These are phyloP conservation scores for Phyllotis vaccarum DNA, from an alignment of 2,797 vertebrate species.

Conservation along the genomic window DNA sequence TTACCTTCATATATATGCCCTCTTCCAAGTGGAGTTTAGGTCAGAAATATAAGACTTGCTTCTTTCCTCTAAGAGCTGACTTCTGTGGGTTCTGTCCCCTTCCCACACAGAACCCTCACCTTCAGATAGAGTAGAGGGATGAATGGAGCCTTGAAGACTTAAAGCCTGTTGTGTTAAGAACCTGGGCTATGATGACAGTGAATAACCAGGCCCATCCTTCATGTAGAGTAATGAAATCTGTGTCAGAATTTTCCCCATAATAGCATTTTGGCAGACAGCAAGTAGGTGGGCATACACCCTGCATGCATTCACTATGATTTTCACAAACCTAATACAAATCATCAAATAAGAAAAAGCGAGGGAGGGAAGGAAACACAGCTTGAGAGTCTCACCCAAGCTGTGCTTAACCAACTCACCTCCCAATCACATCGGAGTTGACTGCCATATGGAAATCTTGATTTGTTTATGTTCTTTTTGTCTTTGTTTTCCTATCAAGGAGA, in stretches of 20 bases:
- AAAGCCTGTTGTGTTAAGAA: background rate
- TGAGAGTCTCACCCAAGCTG: background rate
- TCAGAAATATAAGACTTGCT: background rate
- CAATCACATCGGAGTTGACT: background rate
- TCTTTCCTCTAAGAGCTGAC: background rate
- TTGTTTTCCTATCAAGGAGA: conserved; percentile 13
- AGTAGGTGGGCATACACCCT: background rate
- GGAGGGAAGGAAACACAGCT: background rate
- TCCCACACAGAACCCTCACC: background rate
- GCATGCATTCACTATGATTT: background rate
- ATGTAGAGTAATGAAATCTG: background rate
- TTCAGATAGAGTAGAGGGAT: background rate
- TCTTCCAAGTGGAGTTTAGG: conserved; percentile 22
- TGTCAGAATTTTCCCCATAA: background rate
- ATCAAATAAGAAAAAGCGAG: background rate
- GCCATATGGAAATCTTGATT: background rate
- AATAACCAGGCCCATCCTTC: background rate
- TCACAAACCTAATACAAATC: background rate
- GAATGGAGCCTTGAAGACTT: background rate
- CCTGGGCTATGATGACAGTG: background rate
- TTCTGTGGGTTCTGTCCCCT: background rate
- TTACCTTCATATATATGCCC: background rate
- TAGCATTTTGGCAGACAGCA: background rate
- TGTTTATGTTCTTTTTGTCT: background rate
- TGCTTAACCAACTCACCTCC: background rate